Evolutionary conservation across 2,113 vertebrate species (phyloP).

Genomic region (Sturnira hondurensis): DNA sequence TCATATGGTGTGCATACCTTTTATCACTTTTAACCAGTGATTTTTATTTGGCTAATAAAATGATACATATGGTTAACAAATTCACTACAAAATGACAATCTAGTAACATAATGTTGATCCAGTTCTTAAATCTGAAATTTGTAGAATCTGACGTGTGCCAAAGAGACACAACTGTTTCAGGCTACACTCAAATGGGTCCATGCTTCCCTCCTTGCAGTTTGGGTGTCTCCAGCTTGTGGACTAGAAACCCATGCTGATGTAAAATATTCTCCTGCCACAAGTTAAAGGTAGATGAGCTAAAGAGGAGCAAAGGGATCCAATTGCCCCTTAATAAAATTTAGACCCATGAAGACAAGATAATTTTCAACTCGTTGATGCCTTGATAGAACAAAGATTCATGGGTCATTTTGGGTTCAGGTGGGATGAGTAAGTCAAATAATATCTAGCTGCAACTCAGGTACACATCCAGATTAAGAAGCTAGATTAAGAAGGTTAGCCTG

Average conservation of each 20-base stretch:
- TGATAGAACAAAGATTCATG: background rate
- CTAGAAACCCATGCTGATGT: background rate
- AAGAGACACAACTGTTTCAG: background rate
- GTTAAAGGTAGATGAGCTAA: background rate
- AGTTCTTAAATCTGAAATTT: background rate
- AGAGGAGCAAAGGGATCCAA: background rate
- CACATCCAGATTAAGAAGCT: background rate
- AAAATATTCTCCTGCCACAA: background rate
- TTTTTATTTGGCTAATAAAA: background rate
- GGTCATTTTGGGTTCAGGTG: background rate
- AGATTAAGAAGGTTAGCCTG: background rate
- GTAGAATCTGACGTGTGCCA: background rate
- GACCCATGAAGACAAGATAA: background rate
- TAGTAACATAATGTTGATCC: background rate
- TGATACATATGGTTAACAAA: background rate
- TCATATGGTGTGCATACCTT: background rate
- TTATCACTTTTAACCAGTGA: background rate
- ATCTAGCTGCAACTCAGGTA: background rate
- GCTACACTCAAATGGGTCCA: background rate
- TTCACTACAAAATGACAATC: background rate
- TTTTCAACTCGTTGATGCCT: background rate
- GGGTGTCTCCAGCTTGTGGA: background rate
- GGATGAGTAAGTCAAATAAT: background rate
- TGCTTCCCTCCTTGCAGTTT: background rate
- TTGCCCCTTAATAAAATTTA: background rate